Evolutionary conservation across 2,113 vertebrate genomes (phyloP).

Genomic region (Hippotragus niger): DNA sequence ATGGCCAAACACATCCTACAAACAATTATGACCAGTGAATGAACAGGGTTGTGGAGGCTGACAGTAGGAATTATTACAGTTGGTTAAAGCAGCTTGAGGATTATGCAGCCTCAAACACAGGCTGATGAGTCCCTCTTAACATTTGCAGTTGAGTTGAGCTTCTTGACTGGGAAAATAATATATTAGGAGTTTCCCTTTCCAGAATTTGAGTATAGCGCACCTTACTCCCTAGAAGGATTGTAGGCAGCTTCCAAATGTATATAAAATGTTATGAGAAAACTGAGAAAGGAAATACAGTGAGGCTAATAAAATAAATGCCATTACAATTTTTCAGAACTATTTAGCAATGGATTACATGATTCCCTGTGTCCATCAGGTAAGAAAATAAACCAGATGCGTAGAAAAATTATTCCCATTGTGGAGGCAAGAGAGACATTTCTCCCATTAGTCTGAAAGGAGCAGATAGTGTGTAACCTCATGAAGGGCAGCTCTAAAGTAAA

Average conservation of each 20-base stretch:
- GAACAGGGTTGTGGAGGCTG: not conserved
- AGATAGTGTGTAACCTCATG: not conserved
- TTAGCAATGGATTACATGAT: not conserved
- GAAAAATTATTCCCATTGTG: not conserved
- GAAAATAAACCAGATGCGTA: not conserved
- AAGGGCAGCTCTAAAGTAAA: not conserved
- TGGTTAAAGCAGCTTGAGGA: not conserved
- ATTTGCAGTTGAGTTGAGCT: not conserved
- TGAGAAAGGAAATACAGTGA: not conserved
- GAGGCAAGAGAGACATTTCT: not conserved
- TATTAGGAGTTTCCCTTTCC: not conserved
- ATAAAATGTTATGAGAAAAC: not conserved
- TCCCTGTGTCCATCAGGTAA: not conserved
- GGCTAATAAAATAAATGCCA: not conserved
- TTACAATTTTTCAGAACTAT: not conserved
- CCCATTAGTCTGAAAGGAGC: not conserved
- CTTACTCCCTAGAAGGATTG: not conserved
- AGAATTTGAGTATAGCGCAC: not conserved
- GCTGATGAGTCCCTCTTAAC: not conserved
- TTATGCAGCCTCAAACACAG: not conserved
- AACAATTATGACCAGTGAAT: not conserved
- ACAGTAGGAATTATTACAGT: not conserved
- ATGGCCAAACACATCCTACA: not conserved
- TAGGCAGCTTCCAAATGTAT: not conserved
- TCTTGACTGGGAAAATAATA: not conserved